phyloP scores from a whole-genome alignment of 2,888 invertebrate species.

The Rotaria sp. region DNA sequence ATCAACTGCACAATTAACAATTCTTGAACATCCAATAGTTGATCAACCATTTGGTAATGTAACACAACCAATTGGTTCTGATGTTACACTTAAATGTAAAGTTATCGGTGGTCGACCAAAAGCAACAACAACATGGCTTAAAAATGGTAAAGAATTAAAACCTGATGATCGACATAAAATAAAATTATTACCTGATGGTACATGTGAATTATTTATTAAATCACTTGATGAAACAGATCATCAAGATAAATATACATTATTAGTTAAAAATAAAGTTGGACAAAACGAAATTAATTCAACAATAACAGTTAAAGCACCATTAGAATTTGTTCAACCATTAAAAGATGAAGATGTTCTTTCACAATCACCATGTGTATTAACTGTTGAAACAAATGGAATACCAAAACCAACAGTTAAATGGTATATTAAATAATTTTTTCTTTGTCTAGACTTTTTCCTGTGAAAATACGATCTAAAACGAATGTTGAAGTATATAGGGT shows the following conservation, averaged over 20 bases:
- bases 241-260: slow-evolving; percentile 31
- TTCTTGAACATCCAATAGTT: slow-evolving; percentile 43
- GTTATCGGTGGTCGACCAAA: slow-evolving; percentile 22
- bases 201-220: slow-evolving; percentile 27
- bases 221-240: slow-evolving; percentile 25
- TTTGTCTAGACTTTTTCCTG: too few relatives aligned
- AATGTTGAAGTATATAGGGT: too few relatives aligned
- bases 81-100: slow-evolving; percentile 17
- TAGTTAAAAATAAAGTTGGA: slow-evolving; percentile 32
- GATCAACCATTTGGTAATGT: slow-evolving; percentile 30
- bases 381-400: slow-evolving; percentile 69
- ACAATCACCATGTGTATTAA: slow-evolving; percentile 50
- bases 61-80: neutral
- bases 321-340: slow-evolving; percentile 39
- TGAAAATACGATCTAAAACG: too few relatives aligned
- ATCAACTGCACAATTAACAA: slow-evolving; percentile 51
- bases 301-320: slow-evolving; percentile 31
- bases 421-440: slow-evolving; percentile 56
- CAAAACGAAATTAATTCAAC: slow-evolving; percentile 21
- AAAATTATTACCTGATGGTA: neutral
- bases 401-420: slow-evolving; percentile 80
- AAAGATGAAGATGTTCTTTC: slow-evolving; percentile 33
- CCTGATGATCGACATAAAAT: slow-evolving; percentile 28
- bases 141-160: slow-evolving; percentile 33
- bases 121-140: slow-evolving; percentile 35